These are phyloP conservation scores for Mionectes olivaceus DNA, from an alignment of 2,797 vertebrate species.

Conservation along the genomic window DNA sequence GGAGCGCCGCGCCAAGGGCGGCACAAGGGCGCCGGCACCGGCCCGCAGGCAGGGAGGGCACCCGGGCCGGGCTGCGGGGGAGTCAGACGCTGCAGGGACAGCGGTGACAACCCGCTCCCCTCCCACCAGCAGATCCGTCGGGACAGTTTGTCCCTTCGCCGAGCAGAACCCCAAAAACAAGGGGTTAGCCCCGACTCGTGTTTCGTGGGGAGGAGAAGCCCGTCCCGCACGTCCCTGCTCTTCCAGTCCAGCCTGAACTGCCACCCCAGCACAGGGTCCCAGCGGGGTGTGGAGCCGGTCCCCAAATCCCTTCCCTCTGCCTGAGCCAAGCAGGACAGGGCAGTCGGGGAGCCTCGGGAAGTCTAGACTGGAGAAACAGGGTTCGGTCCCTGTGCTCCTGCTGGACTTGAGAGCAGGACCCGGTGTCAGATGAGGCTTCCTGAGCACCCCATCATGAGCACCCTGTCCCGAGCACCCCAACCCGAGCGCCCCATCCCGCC, in stretches of 20 bases:
- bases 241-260: background rate
- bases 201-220: background rate
- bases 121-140: accelerated
- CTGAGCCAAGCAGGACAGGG: accelerated
- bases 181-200: background rate
- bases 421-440: background rate
- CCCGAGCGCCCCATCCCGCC: accelerated
- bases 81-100: background rate
- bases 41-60: conserved; percentile 43
- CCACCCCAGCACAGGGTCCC: background rate
- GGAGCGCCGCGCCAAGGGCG: conserved; percentile 43
- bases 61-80: background rate
- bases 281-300: background rate
- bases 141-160: accelerated
- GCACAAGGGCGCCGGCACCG: conserved; percentile 52
- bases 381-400: accelerated
- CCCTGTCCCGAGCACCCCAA: accelerated
- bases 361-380: accelerated
- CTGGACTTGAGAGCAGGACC: background rate
- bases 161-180: background rate
- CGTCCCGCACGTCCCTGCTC: background rate
- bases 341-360: accelerated
- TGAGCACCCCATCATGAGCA: accelerated
- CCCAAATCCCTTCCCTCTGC: background rate
- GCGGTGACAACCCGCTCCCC: background rate